Percentiles rank a stretch among this genome's conserved stretches.
These are phyloP conservation scores for Malaclemys terrapin DNA, from an alignment of 2,113 vertebrate genomes.

Conservation along the genomic window DNA sequence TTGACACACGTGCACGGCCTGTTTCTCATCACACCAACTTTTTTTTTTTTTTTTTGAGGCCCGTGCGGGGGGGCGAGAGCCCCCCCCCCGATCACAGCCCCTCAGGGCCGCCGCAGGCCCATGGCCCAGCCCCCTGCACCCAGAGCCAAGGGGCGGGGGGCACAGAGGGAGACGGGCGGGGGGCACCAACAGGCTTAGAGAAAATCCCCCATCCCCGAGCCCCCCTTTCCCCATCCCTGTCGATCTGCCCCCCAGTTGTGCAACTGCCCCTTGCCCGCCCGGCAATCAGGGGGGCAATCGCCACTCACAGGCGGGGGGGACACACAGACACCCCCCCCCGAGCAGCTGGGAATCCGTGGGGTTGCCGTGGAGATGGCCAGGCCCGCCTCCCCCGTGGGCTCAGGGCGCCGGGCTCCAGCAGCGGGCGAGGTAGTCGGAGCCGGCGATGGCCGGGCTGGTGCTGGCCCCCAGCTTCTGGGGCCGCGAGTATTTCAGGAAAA, in stretches of 20 bases:
- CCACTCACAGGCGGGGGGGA: slow-evolving; percentile 7
- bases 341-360: no score
- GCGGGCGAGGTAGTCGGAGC: neutral
- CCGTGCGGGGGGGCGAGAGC: rapidly evolving
- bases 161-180: neutral
- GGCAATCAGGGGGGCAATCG: neutral
- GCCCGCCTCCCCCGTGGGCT: neutral
- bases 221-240: neutral
- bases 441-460: slow-evolving; percentile 76
- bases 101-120: slow-evolving; percentile 28
- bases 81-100: neutral
- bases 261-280: neutral
- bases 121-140: slow-evolving; percentile 1
- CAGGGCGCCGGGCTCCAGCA: neutral
- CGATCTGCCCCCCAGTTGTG: neutral
- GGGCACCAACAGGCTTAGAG: neutral
- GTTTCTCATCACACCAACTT: neutral
- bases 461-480: slow-evolving; percentile 81
- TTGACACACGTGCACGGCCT: neutral
- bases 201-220: neutral
- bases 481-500: slow-evolving; percentile 86
- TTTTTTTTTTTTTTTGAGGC: neutral
- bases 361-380: no score
- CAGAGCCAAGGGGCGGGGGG: neutral
- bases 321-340: neutral